Percentiles rank a stretch among this genome's conserved stretches.
These are phyloP conservation scores for Drosophila busckii DNA, from an alignment of 1,140 invertebrate species.

Conservation along the genomic window DNA sequence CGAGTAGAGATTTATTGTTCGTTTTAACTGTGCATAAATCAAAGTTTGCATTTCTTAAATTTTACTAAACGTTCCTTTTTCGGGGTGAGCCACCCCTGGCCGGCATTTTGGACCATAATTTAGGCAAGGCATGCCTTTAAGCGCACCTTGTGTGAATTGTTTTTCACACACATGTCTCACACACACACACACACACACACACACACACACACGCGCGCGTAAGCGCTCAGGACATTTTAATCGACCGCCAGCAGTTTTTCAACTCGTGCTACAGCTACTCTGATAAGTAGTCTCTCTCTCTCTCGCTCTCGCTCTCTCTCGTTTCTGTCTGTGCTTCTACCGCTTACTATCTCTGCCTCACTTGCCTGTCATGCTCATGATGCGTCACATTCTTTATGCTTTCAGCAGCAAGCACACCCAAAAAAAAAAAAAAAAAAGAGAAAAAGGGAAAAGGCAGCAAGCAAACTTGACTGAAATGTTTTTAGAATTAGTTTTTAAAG, in stretches of 20 bases:
- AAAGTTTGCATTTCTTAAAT: no score
- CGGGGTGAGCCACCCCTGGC: no score
- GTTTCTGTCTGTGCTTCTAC: background rate
- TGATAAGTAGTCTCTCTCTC: background rate
- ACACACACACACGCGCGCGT: constrained; percentile 1
- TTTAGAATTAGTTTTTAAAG: constrained; percentile 39
- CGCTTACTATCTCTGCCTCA: background rate
- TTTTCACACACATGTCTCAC: constrained; percentile 1
- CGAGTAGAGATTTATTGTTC: no score
- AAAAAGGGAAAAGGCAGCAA: no score
- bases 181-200: constrained; percentile 4
- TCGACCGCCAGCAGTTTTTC: constrained; percentile 34
- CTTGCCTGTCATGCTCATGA: constrained; percentile 6
- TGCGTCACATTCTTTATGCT: constrained; percentile 39
- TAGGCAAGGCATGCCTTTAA: constrained; percentile 2
- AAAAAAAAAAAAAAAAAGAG: no score
- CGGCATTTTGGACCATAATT: constrained; percentile 25
- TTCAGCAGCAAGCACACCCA: no score
- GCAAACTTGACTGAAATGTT: constrained; percentile 27
- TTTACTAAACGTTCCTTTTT: no score
- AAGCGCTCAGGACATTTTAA: constrained; percentile 31
- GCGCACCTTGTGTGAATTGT: constrained; percentile 8
- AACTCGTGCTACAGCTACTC: constrained; percentile 18
- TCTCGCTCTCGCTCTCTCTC: background rate
- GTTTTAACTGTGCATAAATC: no score